Evolutionary conservation across 1,140 invertebrate species (phyloP), one percentile per base, ranked within the genome.

Genomic region (Fopius arisanus): DNA sequence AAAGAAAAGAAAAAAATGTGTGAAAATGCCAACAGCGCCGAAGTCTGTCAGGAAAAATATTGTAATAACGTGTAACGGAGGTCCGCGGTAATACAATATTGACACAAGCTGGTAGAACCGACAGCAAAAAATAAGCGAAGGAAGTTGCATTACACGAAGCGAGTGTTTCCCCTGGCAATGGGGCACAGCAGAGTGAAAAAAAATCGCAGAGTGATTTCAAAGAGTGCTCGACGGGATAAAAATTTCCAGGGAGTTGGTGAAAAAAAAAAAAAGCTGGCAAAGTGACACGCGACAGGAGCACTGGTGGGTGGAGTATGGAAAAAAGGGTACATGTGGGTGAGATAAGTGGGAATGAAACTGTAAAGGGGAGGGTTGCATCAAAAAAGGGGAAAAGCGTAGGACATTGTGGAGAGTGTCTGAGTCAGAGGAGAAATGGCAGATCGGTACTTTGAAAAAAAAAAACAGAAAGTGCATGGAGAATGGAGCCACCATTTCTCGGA

Each of bases 211-310:
- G n/a, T 51, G 67, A 43, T 51, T 43, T 69, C 41, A 51, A 69
- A 29, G n/a, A 43, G 28, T 23, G 21, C 67, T 69, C 67, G 26
- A 23, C 43, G 21, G 67, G 43, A 69, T 69, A 69, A 69, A 69
- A 69, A 69, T 69, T 26, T 29, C 26, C 43, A 21, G n/a, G 43
- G 43, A 51, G 43, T 51, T 10, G 33, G 33, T 10, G 14, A 51
- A 51, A 51, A 51, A 62, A 48, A 72, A 66, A 65, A 33, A 33
- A 33, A 33, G 9, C 3, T 21, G 51, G 31, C 69, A 10, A 59
- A 70, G 69, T 59, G 69, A 70, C 69, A 70, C 69, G 29, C 51
- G 51, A 70, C 69, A 33, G 48, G 41, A 62, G 40, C 51, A 40
- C 19, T 26, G 23, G n/a, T 23, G 48, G 21, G 54, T 54, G 31